phyloP scores from a whole-genome alignment of 2,797 vertebrate genomes.

The Brachyrhaphis roseni region DNA sequence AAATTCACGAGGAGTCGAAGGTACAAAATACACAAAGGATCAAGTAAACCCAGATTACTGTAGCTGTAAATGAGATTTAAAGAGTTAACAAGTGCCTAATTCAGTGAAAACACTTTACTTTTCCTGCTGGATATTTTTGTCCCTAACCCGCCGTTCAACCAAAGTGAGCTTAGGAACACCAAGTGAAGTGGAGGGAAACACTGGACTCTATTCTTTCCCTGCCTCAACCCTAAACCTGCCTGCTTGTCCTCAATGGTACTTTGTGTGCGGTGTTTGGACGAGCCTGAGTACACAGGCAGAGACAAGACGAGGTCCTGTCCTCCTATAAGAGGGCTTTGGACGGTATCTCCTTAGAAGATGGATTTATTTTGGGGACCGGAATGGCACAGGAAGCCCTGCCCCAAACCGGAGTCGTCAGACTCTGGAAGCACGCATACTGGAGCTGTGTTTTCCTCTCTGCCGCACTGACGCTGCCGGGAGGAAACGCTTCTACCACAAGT shows the following conservation, averaged over 20 bases:
- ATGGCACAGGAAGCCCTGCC: constrained; percentile 79
- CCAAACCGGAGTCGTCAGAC: constrained; percentile 51
- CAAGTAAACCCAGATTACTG: not conserved
- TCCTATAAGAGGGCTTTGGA: constrained; percentile 55
- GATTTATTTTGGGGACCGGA: constrained; percentile 65
- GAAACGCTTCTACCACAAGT: constrained; percentile 24
- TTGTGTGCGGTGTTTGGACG: constrained; percentile 69
- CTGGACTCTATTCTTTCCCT: constrained; percentile 60
- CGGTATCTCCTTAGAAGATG: constrained; percentile 71
- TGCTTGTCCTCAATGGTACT: constrained; percentile 65
- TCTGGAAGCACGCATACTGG: constrained; percentile 30
- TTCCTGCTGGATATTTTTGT: constrained; percentile 60
- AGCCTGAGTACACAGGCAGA: constrained; percentile 41
- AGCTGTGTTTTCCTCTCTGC: constrained; percentile 47
- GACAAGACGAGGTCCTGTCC: constrained; percentile 68
- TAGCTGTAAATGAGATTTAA: constrained; percentile 25
- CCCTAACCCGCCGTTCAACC: constrained; percentile 38
- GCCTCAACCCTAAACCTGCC: constrained; percentile 33
- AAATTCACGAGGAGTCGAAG: not conserved
- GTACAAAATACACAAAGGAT: not conserved
- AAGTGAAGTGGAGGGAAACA: constrained; percentile 57
- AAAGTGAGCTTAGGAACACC: constrained; percentile 38
- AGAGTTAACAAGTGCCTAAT: constrained; percentile 35
- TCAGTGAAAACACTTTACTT: constrained; percentile 47
- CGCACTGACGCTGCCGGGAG: constrained; percentile 20